A percentile compares a stretch with the other conserved stretches of the same genome.
Evolutionary conservation across 2,888 invertebrate species (phyloP).

Genomic region (Oxytorus armatus): DNA sequence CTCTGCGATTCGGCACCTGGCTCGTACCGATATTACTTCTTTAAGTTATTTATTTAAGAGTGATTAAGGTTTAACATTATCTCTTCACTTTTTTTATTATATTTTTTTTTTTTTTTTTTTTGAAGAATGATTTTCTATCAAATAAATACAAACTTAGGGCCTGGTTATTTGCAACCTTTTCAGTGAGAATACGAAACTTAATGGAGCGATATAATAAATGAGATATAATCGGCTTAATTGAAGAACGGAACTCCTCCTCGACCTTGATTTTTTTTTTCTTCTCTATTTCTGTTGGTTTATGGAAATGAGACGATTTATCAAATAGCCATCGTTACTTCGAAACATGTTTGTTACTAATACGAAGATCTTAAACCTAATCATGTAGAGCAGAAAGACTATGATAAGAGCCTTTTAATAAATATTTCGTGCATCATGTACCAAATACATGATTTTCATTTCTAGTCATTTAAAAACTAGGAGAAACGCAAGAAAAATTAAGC

Average conservation of each 20-base stretch:
- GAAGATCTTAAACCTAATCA: constrained; percentile 61
- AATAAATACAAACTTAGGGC: constrained; percentile 46
- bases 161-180: constrained; percentile 41
- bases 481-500: constrained; percentile 50
- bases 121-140: constrained; percentile 45
- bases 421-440: constrained; percentile 37
- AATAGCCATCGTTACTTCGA: constrained; percentile 50
- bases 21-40: constrained; percentile 72
- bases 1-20: constrained; percentile 69
- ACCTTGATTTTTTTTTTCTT: constrained; percentile 36
- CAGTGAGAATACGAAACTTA: constrained; percentile 42
- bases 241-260: constrained; percentile 52
- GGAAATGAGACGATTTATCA: constrained; percentile 55
- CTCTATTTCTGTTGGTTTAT: constrained; percentile 30
- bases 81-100: constrained; percentile 57
- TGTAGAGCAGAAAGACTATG: constrained; percentile 52
- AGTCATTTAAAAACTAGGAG: constrained; percentile 48
- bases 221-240: constrained; percentile 44
- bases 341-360: constrained; percentile 57
- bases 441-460: constrained; percentile 33
- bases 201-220: constrained; percentile 43
- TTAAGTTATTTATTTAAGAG: constrained; percentile 70
- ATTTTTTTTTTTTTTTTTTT: constrained; percentile 34
- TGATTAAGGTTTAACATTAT: constrained; percentile 66
- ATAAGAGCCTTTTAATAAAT: constrained; percentile 29